Percentiles rank a stretch among this genome's conserved stretches.
Conservation (phyloP, 1,140 invertebrate genomes). For the Leptinotarsa texana region DNA sequence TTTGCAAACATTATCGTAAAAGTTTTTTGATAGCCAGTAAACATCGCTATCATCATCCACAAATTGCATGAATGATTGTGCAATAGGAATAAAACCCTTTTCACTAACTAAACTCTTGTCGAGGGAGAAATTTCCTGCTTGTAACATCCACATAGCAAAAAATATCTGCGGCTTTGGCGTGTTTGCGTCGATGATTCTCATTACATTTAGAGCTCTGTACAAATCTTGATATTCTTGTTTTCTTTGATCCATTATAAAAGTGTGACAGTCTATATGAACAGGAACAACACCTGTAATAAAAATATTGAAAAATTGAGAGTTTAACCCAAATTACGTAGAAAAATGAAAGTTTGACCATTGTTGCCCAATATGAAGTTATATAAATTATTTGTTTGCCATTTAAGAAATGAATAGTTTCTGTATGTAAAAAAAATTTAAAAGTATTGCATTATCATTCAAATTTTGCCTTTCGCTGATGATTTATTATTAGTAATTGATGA, state of each 20-base stretch:
- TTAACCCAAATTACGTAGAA: too few relatives aligned
- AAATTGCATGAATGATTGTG: conserved; percentile 70
- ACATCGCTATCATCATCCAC: conserved; percentile 73
- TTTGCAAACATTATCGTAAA: conserved; percentile 69
- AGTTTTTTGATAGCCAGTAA: conserved; percentile 77
- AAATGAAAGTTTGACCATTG: too few relatives aligned
- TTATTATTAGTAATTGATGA: too few relatives aligned
- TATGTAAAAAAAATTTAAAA: too few relatives aligned
- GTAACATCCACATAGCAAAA: conserved; percentile 77
- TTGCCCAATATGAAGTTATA: too few relatives aligned
- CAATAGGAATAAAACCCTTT: conserved; percentile 66
- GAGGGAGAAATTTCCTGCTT: conserved; percentile 67
- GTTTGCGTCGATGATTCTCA: conserved; percentile 63
- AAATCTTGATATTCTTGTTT: conserved; percentile 76
- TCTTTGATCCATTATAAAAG: conserved; percentile 73
- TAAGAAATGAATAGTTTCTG: too few relatives aligned
- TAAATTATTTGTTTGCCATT: too few relatives aligned
- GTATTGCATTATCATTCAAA: too few relatives aligned
- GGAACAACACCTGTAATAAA: conserved; percentile 68
- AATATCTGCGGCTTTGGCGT: conserved; percentile 66
- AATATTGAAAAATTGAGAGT: background rate
- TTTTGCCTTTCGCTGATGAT: too few relatives aligned
- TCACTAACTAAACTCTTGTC: conserved; percentile 52
- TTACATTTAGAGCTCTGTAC: conserved; percentile 68
- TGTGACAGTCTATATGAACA: conserved; percentile 72